Evolutionary conservation across 2,113 vertebrate genomes (phyloP).

Genomic region (Siniperca knerii): DNA sequence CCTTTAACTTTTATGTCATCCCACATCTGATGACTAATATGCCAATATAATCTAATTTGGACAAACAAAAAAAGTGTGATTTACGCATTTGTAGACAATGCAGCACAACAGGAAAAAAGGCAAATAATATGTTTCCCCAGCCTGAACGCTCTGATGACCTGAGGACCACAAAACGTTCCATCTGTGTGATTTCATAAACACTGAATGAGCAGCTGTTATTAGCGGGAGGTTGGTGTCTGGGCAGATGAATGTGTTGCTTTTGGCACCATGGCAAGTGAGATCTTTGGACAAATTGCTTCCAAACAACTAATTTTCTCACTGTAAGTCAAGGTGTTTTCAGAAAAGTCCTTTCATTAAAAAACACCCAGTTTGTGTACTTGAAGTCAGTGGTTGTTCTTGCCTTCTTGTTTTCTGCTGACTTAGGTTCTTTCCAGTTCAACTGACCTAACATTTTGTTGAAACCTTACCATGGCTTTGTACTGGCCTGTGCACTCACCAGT

Average conservation of each 20-base stretch:
- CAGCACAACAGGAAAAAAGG: not conserved
- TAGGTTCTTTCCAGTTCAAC: not conserved
- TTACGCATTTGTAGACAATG: not conserved
- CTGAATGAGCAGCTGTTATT: slow-evolving; percentile 2
- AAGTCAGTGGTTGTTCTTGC: not conserved
- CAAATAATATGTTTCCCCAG: not conserved
- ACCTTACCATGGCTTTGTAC: not conserved
- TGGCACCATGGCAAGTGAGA: slow-evolving; percentile 25
- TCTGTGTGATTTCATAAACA: not conserved
- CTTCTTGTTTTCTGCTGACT: not conserved
- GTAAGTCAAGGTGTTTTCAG: not conserved
- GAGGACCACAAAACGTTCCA: not conserved
- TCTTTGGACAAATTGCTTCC: slow-evolving; percentile 28
- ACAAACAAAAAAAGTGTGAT: not conserved
- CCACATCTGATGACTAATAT: not conserved
- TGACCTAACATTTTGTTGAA: slow-evolving; percentile 12
- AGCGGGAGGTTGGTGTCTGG: not conserved
- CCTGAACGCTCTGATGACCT: not conserved
- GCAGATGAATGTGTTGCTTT: not conserved
- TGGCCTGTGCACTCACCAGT: not conserved
- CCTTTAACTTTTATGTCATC: not conserved
- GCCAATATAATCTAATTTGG: not conserved
- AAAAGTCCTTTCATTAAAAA: not conserved
- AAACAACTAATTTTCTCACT: slow-evolving; percentile 13
- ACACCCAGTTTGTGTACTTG: not conserved